A percentile compares a stretch with the other conserved stretches of the same genome.
Conservation (phyloP, 2,888 invertebrate species). For the Ochlodes sylvanus region DNA sequence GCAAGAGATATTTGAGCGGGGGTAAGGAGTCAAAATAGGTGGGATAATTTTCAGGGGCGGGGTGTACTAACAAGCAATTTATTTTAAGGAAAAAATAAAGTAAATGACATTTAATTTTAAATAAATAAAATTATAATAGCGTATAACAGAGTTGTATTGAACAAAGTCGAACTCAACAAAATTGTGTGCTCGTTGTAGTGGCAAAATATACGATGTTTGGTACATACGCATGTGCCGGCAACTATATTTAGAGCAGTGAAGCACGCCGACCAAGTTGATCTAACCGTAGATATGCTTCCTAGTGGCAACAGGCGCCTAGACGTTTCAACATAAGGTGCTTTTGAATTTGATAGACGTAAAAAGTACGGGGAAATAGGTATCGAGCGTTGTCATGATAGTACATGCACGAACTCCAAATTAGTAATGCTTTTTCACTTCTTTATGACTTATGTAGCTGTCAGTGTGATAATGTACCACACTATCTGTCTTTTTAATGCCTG, state of each 20-base stretch:
- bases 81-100: no score
- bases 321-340: constrained; percentile 24
- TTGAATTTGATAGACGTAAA: constrained; percentile 30
- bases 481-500: constrained; percentile 30
- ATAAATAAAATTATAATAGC: no score
- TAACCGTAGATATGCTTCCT: constrained; percentile 20
- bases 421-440: constrained; percentile 30
- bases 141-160: not conserved
- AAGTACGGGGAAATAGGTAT: constrained; percentile 25
- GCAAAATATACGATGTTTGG: constrained; percentile 22
- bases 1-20: no score
- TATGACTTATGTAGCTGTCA: constrained; percentile 21
- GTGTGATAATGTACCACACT: constrained; percentile 18
- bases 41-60: no score
- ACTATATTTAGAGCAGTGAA: constrained; percentile 34
- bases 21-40: no score
- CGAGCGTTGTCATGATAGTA: constrained; percentile 19
- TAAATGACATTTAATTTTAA: no score
- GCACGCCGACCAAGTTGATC: constrained; percentile 22
- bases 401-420: constrained; percentile 36
- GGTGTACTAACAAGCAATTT: no score
- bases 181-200: constrained; percentile 7
- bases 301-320: constrained; percentile 11
- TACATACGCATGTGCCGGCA: constrained; percentile 19
- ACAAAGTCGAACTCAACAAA: not conserved